Percentiles rank a stretch among this genome's conserved stretches.
Conservation (phyloP, 1,140 invertebrate genomes). For the Nomia melanderi region DNA sequence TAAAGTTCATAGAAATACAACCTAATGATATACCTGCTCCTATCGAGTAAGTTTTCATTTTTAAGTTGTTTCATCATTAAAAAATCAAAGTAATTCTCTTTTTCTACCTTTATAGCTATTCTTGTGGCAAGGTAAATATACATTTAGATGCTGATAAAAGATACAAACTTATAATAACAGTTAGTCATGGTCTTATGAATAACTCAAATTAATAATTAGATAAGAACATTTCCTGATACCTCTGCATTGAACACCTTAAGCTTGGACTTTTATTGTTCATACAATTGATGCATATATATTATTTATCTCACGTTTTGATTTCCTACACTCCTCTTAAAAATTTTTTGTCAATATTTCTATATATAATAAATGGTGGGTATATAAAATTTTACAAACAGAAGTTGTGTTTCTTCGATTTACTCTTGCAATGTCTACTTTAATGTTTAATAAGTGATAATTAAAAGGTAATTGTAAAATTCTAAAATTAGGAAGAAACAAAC, state of each 20-base stretch:
- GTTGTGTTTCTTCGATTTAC: constrained; percentile 24
- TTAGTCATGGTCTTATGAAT: constrained; percentile 47
- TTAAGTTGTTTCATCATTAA: background rate
- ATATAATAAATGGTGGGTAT: constrained; percentile 9
- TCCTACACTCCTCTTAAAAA: constrained; percentile 37
- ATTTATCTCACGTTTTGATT: constrained; percentile 21
- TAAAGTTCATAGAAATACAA: constrained; percentile 72
- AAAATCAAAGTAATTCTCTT: constrained; percentile 18
- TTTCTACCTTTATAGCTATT: constrained; percentile 67
- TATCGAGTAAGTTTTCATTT: constrained; percentile 66
- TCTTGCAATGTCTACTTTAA: background rate
- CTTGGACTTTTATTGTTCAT: background rate
- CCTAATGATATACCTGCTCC: constrained; percentile 68
- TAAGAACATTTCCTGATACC: constrained; percentile 35
- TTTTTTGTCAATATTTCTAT: constrained; percentile 42
- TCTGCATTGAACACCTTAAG: constrained; percentile 19
- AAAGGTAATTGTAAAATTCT: constrained; percentile 32
- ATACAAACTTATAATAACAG: constrained; percentile 60
- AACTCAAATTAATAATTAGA: constrained; percentile 34
- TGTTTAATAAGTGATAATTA: constrained; percentile 14
- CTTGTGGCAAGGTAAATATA: constrained; percentile 71
- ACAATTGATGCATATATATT: constrained; percentile 14
- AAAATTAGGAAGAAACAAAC: constrained; percentile 52
- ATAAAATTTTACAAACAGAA: constrained; percentile 39
- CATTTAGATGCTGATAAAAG: constrained; percentile 56